Percentiles rank a stretch among this genome's conserved stretches.
Evolutionary conservation across 2,797 vertebrate genomes (phyloP).

Genomic region (Phyllotis vaccarum): DNA sequence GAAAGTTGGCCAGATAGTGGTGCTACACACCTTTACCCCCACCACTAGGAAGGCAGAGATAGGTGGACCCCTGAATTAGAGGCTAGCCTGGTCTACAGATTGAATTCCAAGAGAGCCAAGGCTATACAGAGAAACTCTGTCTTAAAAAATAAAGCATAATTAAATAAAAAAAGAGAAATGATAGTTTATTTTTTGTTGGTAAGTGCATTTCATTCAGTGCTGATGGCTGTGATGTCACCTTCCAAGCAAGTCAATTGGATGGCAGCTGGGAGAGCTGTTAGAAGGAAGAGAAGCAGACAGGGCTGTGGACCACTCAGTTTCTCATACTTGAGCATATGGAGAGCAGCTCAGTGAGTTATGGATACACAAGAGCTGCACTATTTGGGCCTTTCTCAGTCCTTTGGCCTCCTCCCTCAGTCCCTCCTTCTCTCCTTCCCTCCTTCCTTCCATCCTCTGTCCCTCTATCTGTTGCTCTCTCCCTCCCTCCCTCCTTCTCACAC

Average conservation of each 20-base stretch:
- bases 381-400: background rate
- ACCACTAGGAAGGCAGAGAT: background rate
- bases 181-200: background rate
- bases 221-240: background rate
- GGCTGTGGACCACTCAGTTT: fast-evolving
- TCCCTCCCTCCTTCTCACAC: background rate
- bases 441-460: background rate
- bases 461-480: background rate
- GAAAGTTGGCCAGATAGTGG: background rate
- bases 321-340: background rate
- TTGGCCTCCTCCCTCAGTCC: background rate
- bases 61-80: background rate
- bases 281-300: background rate
- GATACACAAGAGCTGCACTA: background rate
- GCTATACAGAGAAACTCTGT: background rate
- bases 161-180: background rate
- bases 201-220: background rate
- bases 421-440: background rate
- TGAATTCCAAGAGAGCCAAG: background rate
- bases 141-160: background rate
- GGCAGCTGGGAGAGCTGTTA: background rate
- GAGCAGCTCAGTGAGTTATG: background rate
- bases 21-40: background rate
- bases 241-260: background rate
- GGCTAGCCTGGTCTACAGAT: background rate